Evolutionary conservation across 2,113 vertebrate genomes (phyloP).

Genomic region (Clinocottus analis): DNA sequence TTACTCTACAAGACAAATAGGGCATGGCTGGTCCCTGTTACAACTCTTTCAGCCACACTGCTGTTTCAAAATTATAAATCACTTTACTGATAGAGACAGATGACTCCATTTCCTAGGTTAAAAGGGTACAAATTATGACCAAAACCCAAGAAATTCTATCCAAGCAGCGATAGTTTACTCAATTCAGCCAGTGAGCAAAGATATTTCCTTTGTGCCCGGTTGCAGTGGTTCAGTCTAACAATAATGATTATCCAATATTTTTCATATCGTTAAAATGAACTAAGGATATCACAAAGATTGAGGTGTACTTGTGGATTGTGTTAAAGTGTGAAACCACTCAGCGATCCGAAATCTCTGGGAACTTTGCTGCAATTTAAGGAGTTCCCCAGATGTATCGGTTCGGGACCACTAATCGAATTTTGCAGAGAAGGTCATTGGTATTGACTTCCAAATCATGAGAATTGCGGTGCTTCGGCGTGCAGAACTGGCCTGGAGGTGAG

Average conservation of each 20-base stretch:
- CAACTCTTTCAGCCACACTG: slow-evolving; percentile 48
- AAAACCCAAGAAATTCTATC: slow-evolving; percentile 57
- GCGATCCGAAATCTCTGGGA: slow-evolving; percentile 4
- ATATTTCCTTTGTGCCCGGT: slow-evolving; percentile 34
- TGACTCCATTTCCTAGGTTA: slow-evolving; percentile 68
- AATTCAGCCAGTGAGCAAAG: slow-evolving; percentile 63
- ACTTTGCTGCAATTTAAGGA: slow-evolving; percentile 22
- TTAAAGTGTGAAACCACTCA: slow-evolving; percentile 30
- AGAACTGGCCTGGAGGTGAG: slow-evolving; percentile 46
- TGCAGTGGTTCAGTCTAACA: slow-evolving; percentile 6
- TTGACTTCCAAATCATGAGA: slow-evolving; percentile 70
- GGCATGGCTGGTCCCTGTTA: slow-evolving; percentile 47
- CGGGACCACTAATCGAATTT: slow-evolving; percentile 79
- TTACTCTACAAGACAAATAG: slow-evolving; percentile 67
- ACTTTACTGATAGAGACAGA: slow-evolving; percentile 64
- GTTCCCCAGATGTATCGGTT: slow-evolving; percentile 50
- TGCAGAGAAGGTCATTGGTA: slow-evolving; percentile 75
- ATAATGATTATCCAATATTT: slow-evolving; percentile 28
- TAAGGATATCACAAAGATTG: slow-evolving; percentile 24
- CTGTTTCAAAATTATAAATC: slow-evolving; percentile 60
- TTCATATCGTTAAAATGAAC: slow-evolving; percentile 47
- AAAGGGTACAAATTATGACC: slow-evolving; percentile 67
- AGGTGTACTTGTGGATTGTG: slow-evolving; percentile 23
- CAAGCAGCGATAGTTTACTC: slow-evolving; percentile 29
- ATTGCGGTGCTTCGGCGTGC: slow-evolving; percentile 31